A percentile compares a stretch with the other conserved stretches of the same genome.
phyloP scores from a whole-genome alignment of 2,113 vertebrate genomes.

The Psittacara wagleri region DNA sequence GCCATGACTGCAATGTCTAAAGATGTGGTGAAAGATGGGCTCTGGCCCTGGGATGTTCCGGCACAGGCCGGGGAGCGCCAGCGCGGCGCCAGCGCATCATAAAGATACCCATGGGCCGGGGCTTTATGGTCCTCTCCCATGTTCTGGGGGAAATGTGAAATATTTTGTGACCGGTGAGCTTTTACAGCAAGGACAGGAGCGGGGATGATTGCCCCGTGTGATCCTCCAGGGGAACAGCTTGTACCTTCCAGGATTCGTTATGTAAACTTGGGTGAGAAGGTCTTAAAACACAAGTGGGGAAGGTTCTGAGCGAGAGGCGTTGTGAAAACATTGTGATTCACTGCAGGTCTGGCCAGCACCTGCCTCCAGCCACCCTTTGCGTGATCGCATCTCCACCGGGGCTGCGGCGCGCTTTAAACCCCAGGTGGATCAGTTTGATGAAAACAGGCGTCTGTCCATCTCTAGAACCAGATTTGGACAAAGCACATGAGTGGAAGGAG shows the following conservation, averaged over 20 bases:
- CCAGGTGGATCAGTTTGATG: not conserved
- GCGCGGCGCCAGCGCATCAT: rapidly evolving
- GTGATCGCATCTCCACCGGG: not conserved
- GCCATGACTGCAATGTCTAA: not conserved
- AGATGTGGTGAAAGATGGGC: not conserved
- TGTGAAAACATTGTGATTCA: constrained; percentile 39
- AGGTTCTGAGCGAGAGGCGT: not conserved
- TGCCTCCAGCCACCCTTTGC: rapidly evolving
- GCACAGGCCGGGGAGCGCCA: not conserved
- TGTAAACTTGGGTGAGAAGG: constrained; percentile 50
- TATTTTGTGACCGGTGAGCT: constrained; percentile 8
- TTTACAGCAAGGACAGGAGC: not conserved
- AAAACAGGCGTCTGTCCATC: rapidly evolving
- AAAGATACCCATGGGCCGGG: not conserved
- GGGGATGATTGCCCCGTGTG: not conserved
- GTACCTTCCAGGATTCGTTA: not conserved
- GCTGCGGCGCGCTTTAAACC: rapidly evolving
- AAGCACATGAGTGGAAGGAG: not conserved
- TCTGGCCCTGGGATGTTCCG: rapidly evolving
- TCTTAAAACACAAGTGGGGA: constrained; percentile 7
- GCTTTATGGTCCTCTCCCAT: not conserved
- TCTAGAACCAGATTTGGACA: not conserved
- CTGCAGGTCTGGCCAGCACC: not conserved
- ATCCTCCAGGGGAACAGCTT: not conserved
- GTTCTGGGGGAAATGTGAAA: not conserved